Conservation (phyloP, 2,797 vertebrate genomes). For the Schizothorax lantsangensis region DNA sequence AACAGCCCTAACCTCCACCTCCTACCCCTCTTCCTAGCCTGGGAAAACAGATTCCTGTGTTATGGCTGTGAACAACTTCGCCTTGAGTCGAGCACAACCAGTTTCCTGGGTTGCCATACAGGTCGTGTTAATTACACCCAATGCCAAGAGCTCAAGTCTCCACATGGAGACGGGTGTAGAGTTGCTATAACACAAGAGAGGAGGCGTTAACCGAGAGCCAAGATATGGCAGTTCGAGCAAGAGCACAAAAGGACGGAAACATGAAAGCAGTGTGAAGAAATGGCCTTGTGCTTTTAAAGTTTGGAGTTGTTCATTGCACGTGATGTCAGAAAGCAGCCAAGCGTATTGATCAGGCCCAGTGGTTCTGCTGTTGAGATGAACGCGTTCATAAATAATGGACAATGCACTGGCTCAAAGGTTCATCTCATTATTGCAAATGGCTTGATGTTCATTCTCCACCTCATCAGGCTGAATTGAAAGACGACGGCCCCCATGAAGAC, state of each 20-base stretch:
- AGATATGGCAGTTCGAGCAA: conserved; percentile 7
- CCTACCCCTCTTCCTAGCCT: conserved; percentile 31
- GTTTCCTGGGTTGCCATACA: conserved; percentile 65
- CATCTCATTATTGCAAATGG: conserved; percentile 51
- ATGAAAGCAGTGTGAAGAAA: conserved; percentile 16
- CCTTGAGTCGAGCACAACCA: conserved; percentile 32
- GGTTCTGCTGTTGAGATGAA: conserved; percentile 27
- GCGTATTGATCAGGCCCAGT: neutral
- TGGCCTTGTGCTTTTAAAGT: neutral
- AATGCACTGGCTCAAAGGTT: conserved; percentile 18
- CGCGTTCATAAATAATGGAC: conserved; percentile 58
- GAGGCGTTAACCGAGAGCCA: conserved; percentile 39
- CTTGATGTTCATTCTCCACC: conserved; percentile 44
- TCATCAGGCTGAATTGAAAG: conserved; percentile 53
- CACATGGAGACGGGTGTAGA: conserved; percentile 31
- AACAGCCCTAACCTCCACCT: conserved; percentile 20
- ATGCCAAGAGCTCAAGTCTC: conserved; percentile 54
- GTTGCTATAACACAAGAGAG: conserved; percentile 56
- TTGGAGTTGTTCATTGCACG: neutral
- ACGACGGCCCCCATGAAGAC: conserved; percentile 6
- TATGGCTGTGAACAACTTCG: conserved; percentile 28
- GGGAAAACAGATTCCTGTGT: conserved; percentile 51
- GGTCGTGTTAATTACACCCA: conserved; percentile 62
- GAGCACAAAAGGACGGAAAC: conserved; percentile 1
- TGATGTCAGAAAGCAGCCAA: conserved; percentile 17